These are phyloP conservation scores for Campylomormyrus tamandua DNA, from an alignment of 2,113 vertebrate species.

Conservation along the genomic window DNA sequence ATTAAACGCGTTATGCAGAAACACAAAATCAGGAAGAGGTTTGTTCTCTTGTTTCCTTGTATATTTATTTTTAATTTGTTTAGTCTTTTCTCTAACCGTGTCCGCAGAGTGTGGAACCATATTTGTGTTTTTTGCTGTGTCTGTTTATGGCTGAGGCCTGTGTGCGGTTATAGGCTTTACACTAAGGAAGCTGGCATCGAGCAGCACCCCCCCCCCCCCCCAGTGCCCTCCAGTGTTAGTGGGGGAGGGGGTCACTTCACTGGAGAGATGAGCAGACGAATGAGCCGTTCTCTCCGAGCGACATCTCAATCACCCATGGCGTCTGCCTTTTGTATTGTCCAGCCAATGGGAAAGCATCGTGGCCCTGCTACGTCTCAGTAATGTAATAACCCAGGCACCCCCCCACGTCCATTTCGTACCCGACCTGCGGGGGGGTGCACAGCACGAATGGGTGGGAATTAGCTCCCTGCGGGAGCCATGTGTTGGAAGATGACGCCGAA, in stretches of 20 bases:
- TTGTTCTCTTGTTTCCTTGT: neutral
- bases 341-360: neutral
- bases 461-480: neutral
- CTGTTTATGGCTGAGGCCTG: neutral
- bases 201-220: no score
- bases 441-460: slow-evolving; percentile 1
- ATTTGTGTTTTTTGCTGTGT: neutral
- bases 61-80: slow-evolving; percentile 3
- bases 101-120: neutral
- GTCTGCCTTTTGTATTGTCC: neutral
- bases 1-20: neutral
- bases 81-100: neutral
- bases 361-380: neutral
- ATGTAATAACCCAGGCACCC: neutral
- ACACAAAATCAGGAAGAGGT: neutral
- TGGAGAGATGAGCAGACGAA: neutral
- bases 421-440: neutral
- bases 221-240: neutral
- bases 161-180: neutral
- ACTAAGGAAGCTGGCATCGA: neutral
- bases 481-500: neutral
- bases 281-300: neutral
- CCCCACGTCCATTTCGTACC: neutral
- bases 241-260: neutral
- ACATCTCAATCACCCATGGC: neutral